Evolutionary conservation across 2,797 vertebrate genomes (phyloP).

Genomic region (Mycteria americana): DNA sequence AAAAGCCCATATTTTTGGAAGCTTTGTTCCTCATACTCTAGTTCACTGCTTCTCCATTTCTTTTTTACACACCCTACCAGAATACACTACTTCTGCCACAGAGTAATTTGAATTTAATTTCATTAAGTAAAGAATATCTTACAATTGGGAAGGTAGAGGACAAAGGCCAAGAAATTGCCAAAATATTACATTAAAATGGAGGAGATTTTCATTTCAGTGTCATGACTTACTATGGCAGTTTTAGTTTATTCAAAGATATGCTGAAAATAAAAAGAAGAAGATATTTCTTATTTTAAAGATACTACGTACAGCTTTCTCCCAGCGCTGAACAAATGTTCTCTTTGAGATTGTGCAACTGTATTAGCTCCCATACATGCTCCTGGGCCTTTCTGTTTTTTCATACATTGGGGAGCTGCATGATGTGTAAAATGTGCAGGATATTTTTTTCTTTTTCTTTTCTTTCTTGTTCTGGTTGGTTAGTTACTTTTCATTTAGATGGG

Average conservation of each 20-base stretch:
- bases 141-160: neutral
- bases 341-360: neutral
- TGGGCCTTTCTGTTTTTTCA: neutral
- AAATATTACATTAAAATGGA: slow-evolving; percentile 38
- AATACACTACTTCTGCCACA: neutral
- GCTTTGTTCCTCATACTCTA: neutral
- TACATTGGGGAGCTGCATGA: neutral
- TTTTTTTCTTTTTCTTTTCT: neutral
- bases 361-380: neutral
- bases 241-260: neutral
- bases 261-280: slow-evolving; percentile 31
- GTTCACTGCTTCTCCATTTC: neutral
- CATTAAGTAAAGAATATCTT: slow-evolving; percentile 15
- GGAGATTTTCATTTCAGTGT: slow-evolving; percentile 13
- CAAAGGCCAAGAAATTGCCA: slow-evolving; percentile 27
- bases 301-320: neutral
- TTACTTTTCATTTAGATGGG: neutral
- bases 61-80: neutral
- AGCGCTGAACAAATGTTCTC: neutral
- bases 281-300: slow-evolving; percentile 26
- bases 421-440: neutral
- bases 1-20: neutral
- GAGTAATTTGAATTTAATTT: slow-evolving; percentile 20
- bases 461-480: neutral
- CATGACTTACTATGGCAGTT: slow-evolving; percentile 1